Evolutionary conservation across 1,140 invertebrate species (phyloP), one percentile per base, ranked within the genome.

Genomic region (Ephestia elutella): DNA sequence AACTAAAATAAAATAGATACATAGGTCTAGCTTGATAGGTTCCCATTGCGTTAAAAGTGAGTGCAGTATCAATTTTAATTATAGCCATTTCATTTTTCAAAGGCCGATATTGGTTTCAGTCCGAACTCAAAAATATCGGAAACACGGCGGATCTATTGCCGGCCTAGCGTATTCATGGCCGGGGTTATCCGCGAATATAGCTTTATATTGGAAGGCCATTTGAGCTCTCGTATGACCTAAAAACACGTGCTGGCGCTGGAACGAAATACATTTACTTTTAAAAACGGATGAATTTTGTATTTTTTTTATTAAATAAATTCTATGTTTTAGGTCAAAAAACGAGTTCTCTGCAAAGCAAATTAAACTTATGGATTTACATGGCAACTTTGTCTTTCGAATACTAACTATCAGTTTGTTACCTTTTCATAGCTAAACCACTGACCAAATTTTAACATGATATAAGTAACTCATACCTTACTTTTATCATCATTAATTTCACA

Each of bases 141-240:
- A 53, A 20, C 50, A 53, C 49, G 18, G 18, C 18, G 19, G 49
- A 21, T 50, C 28, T 53, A 53, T 53, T 53, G 50, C 50, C 50
- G 18, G 13, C 19, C 20, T 20, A 17, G 50, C 10, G 50, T 20
- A 53, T 25, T 53, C 50, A 21, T 11, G 21, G 21, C 13, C n/a
- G 21, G 20, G 20, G 28, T 53, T 21, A 50, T 44, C 38, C 38
- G 13, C 38, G 50, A 25, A 53, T 53, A 53, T 53, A n/a, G 17
- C 50, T 25, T 53, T 25, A 50, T 50, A 53, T 53, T 44, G 30
- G 9, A 44, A 44, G 38, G 15, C 38, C 15, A 44, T 44, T 44
- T 44, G 15, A 44, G 38, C 38, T 13, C 7, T 10, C 38, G 38
- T 8, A 3, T 13, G 38, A 17, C 38, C 13, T 44, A 44, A 5